A percentile compares a stretch with the other conserved stretches of the same genome.
Conservation (phyloP, 2,888 invertebrate species). For the Rapana venosa region DNA sequence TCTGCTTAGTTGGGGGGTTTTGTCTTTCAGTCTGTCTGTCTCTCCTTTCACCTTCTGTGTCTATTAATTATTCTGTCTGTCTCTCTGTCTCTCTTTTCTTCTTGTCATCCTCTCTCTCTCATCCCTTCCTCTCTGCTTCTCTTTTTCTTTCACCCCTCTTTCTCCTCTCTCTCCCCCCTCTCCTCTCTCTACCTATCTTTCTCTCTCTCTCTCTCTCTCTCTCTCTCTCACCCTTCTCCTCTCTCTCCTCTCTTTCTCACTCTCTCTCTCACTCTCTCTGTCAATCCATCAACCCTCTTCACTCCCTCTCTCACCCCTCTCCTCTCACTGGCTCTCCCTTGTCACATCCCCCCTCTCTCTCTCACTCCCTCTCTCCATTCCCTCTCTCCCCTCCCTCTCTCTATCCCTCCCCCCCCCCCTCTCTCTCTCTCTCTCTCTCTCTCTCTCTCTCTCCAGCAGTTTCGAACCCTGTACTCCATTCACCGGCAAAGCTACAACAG, state of each 20-base stretch:
- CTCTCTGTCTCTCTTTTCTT: not conserved
- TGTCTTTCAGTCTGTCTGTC: too few species aligned
- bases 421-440: too few species aligned
- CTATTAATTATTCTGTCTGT: too few species aligned
- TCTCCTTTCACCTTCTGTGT: not conserved
- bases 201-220: not conserved
- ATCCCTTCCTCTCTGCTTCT: not conserved
- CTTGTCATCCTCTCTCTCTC: not conserved
- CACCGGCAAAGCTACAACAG: too few species aligned
- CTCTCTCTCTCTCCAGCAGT: not conserved
- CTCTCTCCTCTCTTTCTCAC: not conserved
- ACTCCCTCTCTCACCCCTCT: not conserved
- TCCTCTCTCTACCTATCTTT: not conserved
- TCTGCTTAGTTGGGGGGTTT: too few species aligned
- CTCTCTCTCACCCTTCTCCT: not conserved
- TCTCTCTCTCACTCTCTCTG: too few species aligned
- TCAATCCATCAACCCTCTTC: not conserved
- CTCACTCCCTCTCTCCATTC: too few species aligned
- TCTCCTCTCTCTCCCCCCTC: not conserved
- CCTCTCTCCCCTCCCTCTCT: not conserved
- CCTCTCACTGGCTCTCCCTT: not conserved
- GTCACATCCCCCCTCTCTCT: not conserved
- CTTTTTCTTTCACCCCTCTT: not conserved
- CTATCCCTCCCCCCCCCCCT: not conserved
- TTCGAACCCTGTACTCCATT: not conserved